These are phyloP conservation scores for Halictus quadricinctus DNA, from an alignment of 2,888 invertebrate species.

Conservation along the genomic window DNA sequence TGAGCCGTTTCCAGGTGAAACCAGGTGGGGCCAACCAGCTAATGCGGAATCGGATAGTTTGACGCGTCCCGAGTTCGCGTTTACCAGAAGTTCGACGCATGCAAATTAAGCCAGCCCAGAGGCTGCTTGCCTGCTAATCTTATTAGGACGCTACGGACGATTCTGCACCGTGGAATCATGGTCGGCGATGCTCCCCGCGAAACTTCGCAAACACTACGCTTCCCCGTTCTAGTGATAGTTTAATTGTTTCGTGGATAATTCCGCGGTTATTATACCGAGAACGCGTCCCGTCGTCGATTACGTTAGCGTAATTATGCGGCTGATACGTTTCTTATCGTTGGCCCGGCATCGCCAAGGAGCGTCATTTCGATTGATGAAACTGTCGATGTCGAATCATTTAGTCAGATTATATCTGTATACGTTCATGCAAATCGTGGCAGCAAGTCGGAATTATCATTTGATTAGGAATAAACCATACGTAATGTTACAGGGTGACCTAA, in stretches of 20 bases:
- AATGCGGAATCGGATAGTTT: constrained; percentile 55
- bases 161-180: background rate
- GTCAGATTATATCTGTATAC: background rate
- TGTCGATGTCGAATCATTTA: background rate
- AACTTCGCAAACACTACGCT: background rate
- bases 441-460: background rate
- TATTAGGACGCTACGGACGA: background rate
- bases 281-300: constrained; percentile 24
- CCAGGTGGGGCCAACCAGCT: background rate
- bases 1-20: background rate
- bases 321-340: constrained; percentile 12
- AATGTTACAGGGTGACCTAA: background rate
- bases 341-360: background rate
- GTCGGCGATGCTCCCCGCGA: background rate
- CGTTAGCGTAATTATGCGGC: constrained; percentile 22
- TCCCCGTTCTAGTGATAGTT: background rate
- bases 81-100: constrained; percentile 7
- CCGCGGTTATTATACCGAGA: background rate
- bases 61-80: constrained; percentile 34
- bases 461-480: background rate
- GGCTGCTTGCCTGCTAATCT: constrained; percentile 10
- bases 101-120: constrained; percentile 29
- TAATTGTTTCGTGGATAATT: background rate
- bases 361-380: constrained; percentile 7
- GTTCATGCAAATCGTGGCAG: background rate